These are phyloP conservation scores for Pituophis catenifer DNA, from an alignment of 2,113 vertebrate genomes.

Conservation along the genomic window DNA sequence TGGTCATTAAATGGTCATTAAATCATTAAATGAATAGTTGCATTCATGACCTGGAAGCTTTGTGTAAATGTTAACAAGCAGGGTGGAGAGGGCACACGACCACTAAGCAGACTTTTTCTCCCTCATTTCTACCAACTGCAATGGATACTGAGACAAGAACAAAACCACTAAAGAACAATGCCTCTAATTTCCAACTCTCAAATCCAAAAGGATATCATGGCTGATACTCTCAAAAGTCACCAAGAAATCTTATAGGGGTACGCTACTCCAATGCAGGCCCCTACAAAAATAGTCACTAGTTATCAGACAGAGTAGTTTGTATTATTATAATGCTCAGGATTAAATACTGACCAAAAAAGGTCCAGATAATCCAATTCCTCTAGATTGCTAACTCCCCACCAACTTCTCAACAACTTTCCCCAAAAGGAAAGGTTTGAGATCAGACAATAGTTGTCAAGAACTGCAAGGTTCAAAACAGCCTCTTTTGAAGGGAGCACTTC, in stretches of 20 bases:
- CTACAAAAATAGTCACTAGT: background rate
- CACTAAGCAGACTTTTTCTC: background rate
- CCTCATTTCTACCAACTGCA: background rate
- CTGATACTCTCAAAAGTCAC: background rate
- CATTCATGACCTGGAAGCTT: background rate
- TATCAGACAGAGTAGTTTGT: background rate
- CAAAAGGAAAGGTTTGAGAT: background rate
- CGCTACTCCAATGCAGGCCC: background rate
- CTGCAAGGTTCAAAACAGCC: background rate
- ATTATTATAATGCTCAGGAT: background rate
- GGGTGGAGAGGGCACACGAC: background rate
- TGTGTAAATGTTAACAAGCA: background rate
- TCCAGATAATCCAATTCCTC: background rate
- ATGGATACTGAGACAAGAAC: background rate
- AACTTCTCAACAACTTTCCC: background rate
- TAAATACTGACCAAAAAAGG: background rate
- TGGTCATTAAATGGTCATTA: too few relatives aligned
- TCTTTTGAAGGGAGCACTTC: background rate
- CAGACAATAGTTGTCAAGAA: background rate
- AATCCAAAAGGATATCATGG: background rate
- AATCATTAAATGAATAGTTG: too few relatives aligned
- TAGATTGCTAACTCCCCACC: background rate
- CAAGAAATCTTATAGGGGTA: background rate
- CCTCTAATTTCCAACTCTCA: background rate
- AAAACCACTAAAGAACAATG: background rate